phyloP scores from a whole-genome alignment of 2,888 invertebrate genomes.

The Leptinotarsa juncta region DNA sequence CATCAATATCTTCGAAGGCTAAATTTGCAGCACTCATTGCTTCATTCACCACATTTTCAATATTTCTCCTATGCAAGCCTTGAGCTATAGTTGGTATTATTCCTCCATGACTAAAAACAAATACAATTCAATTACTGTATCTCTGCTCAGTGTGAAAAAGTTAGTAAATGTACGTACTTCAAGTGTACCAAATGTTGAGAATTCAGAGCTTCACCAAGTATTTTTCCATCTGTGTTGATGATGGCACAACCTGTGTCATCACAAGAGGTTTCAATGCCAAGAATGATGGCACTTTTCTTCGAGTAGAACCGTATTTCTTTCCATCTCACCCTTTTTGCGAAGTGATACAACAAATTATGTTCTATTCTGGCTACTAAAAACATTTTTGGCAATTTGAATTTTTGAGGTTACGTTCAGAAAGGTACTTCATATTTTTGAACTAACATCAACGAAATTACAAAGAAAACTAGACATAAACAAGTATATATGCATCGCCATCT shows the following conservation, averaged over 20 bases:
- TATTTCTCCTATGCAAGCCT: slow-evolving; percentile 82
- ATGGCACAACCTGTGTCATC: slow-evolving; percentile 97
- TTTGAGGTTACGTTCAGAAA: slow-evolving; percentile 1
- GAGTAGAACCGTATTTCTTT: slow-evolving; percentile 21
- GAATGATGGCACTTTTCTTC: slow-evolving; percentile 64
- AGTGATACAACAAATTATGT: background rate
- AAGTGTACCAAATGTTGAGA: slow-evolving; percentile 85
- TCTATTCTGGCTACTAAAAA: background rate
- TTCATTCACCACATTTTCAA: slow-evolving; percentile 77
- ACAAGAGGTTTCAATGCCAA: slow-evolving; percentile 98
- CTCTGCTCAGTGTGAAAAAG: background rate
- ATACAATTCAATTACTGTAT: background rate
- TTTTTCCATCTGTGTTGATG: slow-evolving; percentile 76
- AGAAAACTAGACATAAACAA: too few relatives aligned
- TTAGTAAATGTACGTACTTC: slow-evolving; percentile 67
- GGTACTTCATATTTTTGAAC: background rate
- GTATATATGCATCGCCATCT: too few relatives aligned
- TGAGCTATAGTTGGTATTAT: slow-evolving; percentile 90
- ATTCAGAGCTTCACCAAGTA: slow-evolving; percentile 83
- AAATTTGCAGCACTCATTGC: slow-evolving; percentile 74
- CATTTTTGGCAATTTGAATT: background rate
- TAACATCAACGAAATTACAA: too few relatives aligned
- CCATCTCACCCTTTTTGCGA: background rate
- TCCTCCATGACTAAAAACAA: slow-evolving; percentile 77
- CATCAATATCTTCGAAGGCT: slow-evolving; percentile 77